These are phyloP conservation scores for Drosophila eugracilis DNA, from an alignment of 1,140 invertebrate genomes.

Conservation along the genomic window DNA sequence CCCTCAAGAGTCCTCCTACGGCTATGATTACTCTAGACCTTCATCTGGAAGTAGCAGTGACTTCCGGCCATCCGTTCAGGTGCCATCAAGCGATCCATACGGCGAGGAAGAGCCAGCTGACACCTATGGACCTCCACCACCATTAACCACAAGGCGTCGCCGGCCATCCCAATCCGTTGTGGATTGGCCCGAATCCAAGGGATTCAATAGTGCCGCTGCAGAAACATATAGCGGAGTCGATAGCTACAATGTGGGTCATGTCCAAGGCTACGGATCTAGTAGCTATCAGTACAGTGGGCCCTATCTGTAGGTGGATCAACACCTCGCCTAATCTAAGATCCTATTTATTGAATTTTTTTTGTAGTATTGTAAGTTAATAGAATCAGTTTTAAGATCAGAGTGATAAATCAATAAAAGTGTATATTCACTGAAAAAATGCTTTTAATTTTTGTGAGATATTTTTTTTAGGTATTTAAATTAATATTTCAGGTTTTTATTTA, in stretches of 20 bases:
- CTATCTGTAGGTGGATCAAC: constrained; percentile 42
- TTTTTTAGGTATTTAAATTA: no score
- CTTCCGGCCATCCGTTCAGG: constrained; percentile 60
- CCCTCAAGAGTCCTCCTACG: constrained; percentile 48
- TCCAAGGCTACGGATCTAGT: constrained; percentile 53
- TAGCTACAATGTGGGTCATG: constrained; percentile 70
- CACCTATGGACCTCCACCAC: constrained; percentile 44
- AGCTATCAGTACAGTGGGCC: constrained; percentile 63
- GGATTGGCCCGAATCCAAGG: constrained; percentile 41
- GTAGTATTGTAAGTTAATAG: constrained; percentile 37
- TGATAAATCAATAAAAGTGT: constrained; percentile 5
- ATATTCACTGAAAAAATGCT: constrained; percentile 11
- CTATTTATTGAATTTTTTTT: constrained; percentile 55
- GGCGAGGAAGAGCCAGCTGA: constrained; percentile 45
- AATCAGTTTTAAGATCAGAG: constrained; percentile 8
- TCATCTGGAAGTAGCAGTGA: constrained; percentile 6
- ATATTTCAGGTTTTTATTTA: no score
- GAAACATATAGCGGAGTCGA: constrained; percentile 66
- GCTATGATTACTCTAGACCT: constrained; percentile 38
- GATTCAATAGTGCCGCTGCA: constrained; percentile 20
- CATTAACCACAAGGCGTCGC: constrained; percentile 25
- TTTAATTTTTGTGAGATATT: neutral
- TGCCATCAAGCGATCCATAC: constrained; percentile 39
- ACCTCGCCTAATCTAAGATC: constrained; percentile 33
- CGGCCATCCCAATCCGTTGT: constrained; percentile 17